Percentiles rank a stretch among this genome's conserved stretches.
Conservation (phyloP, 2,888 invertebrate species). For the Tenthredo notha region DNA sequence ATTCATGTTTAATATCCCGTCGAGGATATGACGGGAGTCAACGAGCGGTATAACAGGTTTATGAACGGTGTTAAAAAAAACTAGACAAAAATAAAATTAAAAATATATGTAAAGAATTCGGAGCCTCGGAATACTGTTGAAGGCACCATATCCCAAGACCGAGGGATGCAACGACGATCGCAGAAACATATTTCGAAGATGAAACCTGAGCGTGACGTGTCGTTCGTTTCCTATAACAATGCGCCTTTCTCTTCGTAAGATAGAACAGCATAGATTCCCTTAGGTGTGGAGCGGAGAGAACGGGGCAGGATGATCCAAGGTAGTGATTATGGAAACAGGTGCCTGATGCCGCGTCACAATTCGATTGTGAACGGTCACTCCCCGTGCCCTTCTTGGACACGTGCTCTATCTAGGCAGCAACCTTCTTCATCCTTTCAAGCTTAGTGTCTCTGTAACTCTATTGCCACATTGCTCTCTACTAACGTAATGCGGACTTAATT, state of each 20-base stretch:
- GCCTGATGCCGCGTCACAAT: constrained; percentile 68
- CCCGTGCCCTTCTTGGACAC: constrained; percentile 46
- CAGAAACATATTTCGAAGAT: constrained; percentile 6
- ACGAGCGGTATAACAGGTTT: not conserved
- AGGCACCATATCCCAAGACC: not conserved
- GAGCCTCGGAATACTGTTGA: not conserved
- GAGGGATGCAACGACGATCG: constrained; percentile 24
- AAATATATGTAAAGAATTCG: not conserved
- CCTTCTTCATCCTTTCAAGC: constrained; percentile 50
- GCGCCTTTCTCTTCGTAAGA: constrained; percentile 60
- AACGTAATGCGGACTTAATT: constrained; percentile 50
- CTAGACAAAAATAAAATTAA: not conserved
- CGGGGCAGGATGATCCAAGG: constrained; percentile 57
- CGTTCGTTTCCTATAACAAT: constrained; percentile 57
- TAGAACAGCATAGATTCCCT: constrained; percentile 56
- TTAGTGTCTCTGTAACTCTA: constrained; percentile 49
- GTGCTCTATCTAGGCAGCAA: constrained; percentile 33
- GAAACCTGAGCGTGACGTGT: constrained; percentile 18
- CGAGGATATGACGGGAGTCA: not conserved
- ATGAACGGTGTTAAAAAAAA: not conserved
- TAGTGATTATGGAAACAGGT: constrained; percentile 72
- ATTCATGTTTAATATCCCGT: constrained; percentile 12
- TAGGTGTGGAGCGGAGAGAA: not conserved
- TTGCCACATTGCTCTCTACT: constrained; percentile 45
- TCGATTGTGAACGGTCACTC: constrained; percentile 60